These are phyloP conservation scores for Phalangium opilio DNA, from an alignment of 2,888 invertebrate genomes.

Conservation along the genomic window DNA sequence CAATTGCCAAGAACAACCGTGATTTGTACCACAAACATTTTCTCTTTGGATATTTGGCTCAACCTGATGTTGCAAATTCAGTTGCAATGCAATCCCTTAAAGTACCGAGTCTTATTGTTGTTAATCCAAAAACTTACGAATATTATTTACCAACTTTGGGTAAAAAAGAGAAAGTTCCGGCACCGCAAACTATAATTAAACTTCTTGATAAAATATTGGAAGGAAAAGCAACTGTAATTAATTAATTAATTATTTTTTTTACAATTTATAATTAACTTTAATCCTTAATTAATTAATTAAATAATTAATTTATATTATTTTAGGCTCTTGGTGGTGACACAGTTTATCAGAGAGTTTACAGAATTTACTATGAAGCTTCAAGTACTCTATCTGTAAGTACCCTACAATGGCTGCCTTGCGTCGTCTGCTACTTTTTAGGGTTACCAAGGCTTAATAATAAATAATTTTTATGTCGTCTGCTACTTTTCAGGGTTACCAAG, in stretches of 20 bases:
- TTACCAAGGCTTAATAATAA: too few species aligned
- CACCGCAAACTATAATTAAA: slow-evolving; percentile 54
- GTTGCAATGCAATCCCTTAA: slow-evolving; percentile 70
- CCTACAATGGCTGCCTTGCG: too few species aligned
- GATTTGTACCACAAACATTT: slow-evolving; percentile 61
- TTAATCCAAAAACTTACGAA: slow-evolving; percentile 81
- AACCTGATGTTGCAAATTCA: slow-evolving; percentile 74
- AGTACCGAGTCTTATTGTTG: slow-evolving; percentile 69
- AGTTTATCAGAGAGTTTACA: slow-evolving; percentile 54
- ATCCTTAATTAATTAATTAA: too few species aligned
- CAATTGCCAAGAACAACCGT: slow-evolving; percentile 54
- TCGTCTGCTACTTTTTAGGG: too few species aligned
- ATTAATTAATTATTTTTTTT: too few species aligned
- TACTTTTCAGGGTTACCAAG: too few species aligned
- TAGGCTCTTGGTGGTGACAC: slow-evolving; percentile 73
- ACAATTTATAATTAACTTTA: too few species aligned
- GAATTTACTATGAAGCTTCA: slow-evolving; percentile 68
- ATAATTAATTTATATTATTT: slow-evolving; percentile 22
- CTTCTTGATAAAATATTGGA: slow-evolving; percentile 62
- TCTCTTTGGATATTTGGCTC: slow-evolving; percentile 93
- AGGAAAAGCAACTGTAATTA: slow-evolving; percentile 55
- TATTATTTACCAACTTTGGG: slow-evolving; percentile 74
- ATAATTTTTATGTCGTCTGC: too few species aligned
- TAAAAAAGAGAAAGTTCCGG: slow-evolving; percentile 48
- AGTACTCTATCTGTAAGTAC: slow-evolving; percentile 44